Conservation (phyloP, 2,797 vertebrate species). For the Ambastaia sidthimunki region DNA sequence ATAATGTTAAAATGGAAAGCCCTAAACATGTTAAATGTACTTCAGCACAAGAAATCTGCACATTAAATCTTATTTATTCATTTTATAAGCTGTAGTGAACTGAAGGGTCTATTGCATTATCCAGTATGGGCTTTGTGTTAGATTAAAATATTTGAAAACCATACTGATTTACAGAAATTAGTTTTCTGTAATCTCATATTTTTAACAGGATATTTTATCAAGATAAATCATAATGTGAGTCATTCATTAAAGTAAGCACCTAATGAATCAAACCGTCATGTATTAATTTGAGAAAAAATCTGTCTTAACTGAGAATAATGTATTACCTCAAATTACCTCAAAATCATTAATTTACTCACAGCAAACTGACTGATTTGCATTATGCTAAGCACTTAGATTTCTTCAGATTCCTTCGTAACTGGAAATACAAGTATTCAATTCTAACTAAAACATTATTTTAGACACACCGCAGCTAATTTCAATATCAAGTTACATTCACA, state of each 20-base stretch:
- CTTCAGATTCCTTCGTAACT: too few species aligned
- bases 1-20: neutral
- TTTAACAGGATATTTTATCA: constrained; percentile 2
- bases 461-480: neutral
- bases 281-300: constrained; percentile 18
- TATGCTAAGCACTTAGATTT: neutral
- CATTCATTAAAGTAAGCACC: constrained; percentile 22
- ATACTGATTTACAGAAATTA: too few species aligned
- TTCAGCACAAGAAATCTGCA: too few species aligned
- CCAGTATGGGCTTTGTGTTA: too few species aligned
- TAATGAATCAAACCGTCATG: constrained; percentile 4
- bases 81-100: too few species aligned
- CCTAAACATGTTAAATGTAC: neutral
- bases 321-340: constrained; percentile 3
- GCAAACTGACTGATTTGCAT: neutral
- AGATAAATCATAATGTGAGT: neutral
- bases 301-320: neutral
- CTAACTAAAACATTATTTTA: neutral
- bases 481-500: neutral
- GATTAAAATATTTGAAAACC: too few species aligned
- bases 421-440: neutral
- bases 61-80: too few species aligned
- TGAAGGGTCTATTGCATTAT: too few species aligned
- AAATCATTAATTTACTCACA: neutral
- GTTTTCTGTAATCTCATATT: neutral